Conservation (phyloP, 2,113 vertebrate genomes). For the Orycteropus afer region DNA sequence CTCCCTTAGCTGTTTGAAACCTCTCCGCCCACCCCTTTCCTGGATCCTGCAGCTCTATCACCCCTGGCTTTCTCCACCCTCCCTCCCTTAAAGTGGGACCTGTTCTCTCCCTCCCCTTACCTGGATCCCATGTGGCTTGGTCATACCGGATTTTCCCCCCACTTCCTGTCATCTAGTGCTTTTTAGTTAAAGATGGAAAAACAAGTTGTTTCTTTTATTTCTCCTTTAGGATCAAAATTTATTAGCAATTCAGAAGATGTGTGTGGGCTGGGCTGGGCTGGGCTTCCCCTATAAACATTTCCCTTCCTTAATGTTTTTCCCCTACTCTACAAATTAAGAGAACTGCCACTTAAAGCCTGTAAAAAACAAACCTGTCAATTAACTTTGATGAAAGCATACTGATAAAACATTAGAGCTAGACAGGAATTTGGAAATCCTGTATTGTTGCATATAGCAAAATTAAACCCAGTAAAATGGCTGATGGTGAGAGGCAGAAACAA, state of each 20-base stretch:
- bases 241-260: conserved; percentile 47
- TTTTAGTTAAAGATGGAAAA: conserved; percentile 59
- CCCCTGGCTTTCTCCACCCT: too few relatives aligned
- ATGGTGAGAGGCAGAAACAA: background rate
- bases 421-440: conserved; percentile 16
- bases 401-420: conserved; percentile 8
- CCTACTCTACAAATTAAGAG: conserved; percentile 51
- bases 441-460: background rate
- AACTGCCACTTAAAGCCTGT: conserved; percentile 21
- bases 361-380: conserved; percentile 50
- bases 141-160: too few relatives aligned
- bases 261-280: conserved; percentile 37
- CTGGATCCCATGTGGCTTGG: too few relatives aligned
- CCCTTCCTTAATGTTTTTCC: conserved; percentile 26
- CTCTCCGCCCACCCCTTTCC: too few relatives aligned
- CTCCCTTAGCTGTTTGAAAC: too few relatives aligned
- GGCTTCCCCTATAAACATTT: conserved; percentile 50
- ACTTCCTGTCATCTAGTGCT: too few relatives aligned
- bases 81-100: too few relatives aligned
- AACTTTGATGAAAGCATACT: conserved; percentile 28
- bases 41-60: too few relatives aligned
- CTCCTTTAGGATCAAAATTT: conserved; percentile 49
- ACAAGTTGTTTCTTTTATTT: conserved; percentile 34
- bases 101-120: too few relatives aligned
- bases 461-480: background rate